phyloP scores from a whole-genome alignment of 2,888 invertebrate species.

The Meiosimyza decipiens region DNA sequence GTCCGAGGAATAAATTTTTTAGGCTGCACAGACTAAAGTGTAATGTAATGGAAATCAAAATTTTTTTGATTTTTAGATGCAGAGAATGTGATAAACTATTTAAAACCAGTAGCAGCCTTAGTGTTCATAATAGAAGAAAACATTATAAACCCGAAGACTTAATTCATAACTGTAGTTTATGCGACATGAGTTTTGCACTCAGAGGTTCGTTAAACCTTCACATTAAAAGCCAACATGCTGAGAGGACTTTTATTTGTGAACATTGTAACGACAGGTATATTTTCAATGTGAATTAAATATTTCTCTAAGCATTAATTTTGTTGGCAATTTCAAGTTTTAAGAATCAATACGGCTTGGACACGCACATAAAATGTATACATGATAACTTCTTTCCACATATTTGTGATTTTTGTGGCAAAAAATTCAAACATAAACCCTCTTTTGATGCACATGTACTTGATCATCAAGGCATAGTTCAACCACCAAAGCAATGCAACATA shows the following conservation, averaged over 20 bases:
- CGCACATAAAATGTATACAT: conserved; percentile 57
- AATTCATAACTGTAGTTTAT: conserved; percentile 24
- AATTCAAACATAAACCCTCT: conserved; percentile 58
- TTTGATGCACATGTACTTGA: conserved; percentile 56
- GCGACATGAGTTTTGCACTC: conserved; percentile 24
- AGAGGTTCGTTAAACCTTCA: conserved; percentile 5
- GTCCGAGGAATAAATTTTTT: no score
- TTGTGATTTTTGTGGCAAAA: conserved; percentile 59
- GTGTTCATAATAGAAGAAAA: conserved; percentile 41
- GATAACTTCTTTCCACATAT: conserved; percentile 55
- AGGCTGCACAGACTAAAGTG: no score
- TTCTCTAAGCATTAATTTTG: no score
- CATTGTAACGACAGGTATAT: conserved; percentile 47
- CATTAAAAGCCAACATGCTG: conserved; percentile 9
- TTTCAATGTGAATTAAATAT: no score
- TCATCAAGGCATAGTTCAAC: conserved; percentile 57
- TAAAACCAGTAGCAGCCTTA: conserved; percentile 41
- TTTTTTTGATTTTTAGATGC: conserved; percentile 38
- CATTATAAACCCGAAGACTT: conserved; percentile 43
- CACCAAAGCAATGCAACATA: conserved; percentile 54
- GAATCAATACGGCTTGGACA: conserved; percentile 53
- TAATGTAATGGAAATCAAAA: no score
- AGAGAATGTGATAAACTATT: conserved; percentile 43
- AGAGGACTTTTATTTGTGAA: conserved; percentile 37
- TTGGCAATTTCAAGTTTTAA: conserved; percentile 45